Evolutionary conservation across 2,888 invertebrate genomes (phyloP).

Genomic region (Sialis fuliginosa): DNA sequence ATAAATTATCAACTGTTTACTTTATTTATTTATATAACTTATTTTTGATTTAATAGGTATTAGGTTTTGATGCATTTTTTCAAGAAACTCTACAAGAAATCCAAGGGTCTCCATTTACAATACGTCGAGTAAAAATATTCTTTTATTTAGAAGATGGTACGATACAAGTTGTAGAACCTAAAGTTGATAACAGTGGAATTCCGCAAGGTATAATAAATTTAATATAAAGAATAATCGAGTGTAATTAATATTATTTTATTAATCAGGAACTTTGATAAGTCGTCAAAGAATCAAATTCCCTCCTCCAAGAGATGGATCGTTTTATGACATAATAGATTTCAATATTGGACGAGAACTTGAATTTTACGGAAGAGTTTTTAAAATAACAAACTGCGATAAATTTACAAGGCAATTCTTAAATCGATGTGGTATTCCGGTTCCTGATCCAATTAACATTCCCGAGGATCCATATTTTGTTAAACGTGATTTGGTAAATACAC

Average conservation of each 20-base stretch:
- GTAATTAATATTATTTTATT: slow-evolving; percentile 1
- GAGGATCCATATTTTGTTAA: slow-evolving; percentile 31
- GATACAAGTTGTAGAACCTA: slow-evolving; percentile 70
- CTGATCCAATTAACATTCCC: slow-evolving; percentile 43
- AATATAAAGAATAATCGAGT: slow-evolving; percentile 1
- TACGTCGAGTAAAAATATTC: slow-evolving; percentile 66
- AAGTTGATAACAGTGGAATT: slow-evolving; percentile 66
- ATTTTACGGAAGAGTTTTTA: slow-evolving; percentile 63
- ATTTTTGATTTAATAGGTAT: slow-evolving; percentile 33
- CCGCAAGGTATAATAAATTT: slow-evolving; percentile 43
- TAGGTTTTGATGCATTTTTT: slow-evolving; percentile 61
- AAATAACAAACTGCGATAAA: slow-evolving; percentile 70
- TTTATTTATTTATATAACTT: slow-evolving; percentile 6
- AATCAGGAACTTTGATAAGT: slow-evolving; percentile 56
- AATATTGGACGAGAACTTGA: slow-evolving; percentile 68
- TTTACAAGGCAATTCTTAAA: slow-evolving; percentile 75
- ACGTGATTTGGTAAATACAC: slow-evolving; percentile 19
- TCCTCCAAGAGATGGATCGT: slow-evolving; percentile 51
- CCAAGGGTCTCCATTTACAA: slow-evolving; percentile 41
- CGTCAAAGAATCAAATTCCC: slow-evolving; percentile 69
- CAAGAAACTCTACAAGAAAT: slow-evolving; percentile 67
- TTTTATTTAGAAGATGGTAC: slow-evolving; percentile 87
- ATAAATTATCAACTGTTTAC: not conserved
- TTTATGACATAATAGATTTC: slow-evolving; percentile 70
- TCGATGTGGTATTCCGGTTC: slow-evolving; percentile 67